These are phyloP conservation scores for Eupithecia vulgata DNA, from an alignment of 2,888 invertebrate genomes.

Conservation along the genomic window DNA sequence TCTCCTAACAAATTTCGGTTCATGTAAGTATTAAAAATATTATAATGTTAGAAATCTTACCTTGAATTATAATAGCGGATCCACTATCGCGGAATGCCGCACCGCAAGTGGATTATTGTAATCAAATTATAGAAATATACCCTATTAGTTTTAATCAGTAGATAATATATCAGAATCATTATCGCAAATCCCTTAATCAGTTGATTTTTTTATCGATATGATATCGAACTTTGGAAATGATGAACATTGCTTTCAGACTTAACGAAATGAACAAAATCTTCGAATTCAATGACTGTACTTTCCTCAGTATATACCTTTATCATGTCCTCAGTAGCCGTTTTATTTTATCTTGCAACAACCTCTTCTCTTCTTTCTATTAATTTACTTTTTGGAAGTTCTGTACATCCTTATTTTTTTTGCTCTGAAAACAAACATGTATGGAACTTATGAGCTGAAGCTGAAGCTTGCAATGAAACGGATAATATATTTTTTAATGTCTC, in stretches of 20 bases:
- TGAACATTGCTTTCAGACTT: neutral
- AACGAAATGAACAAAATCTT: neutral
- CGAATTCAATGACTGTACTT: neutral
- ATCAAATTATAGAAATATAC: slow-evolving; percentile 67
- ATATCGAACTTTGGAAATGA: slow-evolving; percentile 12
- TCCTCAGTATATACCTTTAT: neutral
- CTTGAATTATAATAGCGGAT: slow-evolving; percentile 48
- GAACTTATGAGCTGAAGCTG: neutral
- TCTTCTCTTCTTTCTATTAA: neutral
- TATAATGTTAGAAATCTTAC: slow-evolving; percentile 51
- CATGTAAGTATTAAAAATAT: neutral
- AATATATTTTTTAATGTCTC: no score
- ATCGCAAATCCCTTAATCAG: slow-evolving; percentile 46
- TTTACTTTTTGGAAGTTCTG: neutral
- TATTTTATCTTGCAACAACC: neutral
- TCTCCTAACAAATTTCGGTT: neutral
- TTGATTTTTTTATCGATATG: slow-evolving; percentile 18
- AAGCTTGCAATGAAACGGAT: neutral
- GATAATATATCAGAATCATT: slow-evolving; percentile 53
- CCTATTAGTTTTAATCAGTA: slow-evolving; percentile 53
- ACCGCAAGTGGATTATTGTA: slow-evolving; percentile 64
- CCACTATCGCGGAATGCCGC: slow-evolving; percentile 49
- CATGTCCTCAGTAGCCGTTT: neutral
- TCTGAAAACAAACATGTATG: neutral
- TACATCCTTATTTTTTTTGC: neutral